A percentile compares a stretch with the other conserved stretches of the same genome.
Evolutionary conservation across 2,797 vertebrate species (phyloP).

Genomic region (Sparus aurata): DNA sequence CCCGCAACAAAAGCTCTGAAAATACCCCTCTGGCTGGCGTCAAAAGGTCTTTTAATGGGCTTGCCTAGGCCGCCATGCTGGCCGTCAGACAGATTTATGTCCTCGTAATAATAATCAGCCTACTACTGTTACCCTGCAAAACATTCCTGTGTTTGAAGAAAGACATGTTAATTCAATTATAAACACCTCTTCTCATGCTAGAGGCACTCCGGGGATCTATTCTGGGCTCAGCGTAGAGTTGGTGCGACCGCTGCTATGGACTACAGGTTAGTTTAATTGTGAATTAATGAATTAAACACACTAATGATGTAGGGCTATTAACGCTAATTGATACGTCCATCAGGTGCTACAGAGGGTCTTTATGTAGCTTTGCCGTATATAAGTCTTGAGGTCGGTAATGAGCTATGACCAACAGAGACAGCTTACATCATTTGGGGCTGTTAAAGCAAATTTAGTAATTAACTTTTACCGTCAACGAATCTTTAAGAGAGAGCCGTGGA

Average conservation of each 20-base stretch:
- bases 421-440: conserved; percentile 48
- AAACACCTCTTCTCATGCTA: conserved; percentile 78
- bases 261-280: conserved; percentile 35
- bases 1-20: conserved; percentile 82
- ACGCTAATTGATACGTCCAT: conserved; percentile 43
- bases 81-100: conserved; percentile 81
- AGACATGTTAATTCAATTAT: conserved; percentile 81
- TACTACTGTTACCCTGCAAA: conserved; percentile 80
- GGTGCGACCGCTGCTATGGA: conserved; percentile 27
- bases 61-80: conserved; percentile 59
- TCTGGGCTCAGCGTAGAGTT: conserved; percentile 37
- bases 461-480: conserved; percentile 62
- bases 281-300: conserved; percentile 32
- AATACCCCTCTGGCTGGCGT: conserved; percentile 79
- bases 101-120: conserved; percentile 82
- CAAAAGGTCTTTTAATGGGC: conserved; percentile 77
- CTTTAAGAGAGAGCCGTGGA: conserved; percentile 49
- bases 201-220: conserved; percentile 58
- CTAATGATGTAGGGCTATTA: conserved; percentile 24
- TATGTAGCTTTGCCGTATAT: conserved; percentile 25
- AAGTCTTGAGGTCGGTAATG: conserved; percentile 54
- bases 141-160: conserved; percentile 78
- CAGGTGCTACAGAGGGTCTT: conserved; percentile 1
- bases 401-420: conserved; percentile 46
- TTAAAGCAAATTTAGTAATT: conserved; percentile 65